Base-by-base conservation (phyloP, 2,113 vertebrate genomes). In the Porphyrio hochstetteri region DNA sequence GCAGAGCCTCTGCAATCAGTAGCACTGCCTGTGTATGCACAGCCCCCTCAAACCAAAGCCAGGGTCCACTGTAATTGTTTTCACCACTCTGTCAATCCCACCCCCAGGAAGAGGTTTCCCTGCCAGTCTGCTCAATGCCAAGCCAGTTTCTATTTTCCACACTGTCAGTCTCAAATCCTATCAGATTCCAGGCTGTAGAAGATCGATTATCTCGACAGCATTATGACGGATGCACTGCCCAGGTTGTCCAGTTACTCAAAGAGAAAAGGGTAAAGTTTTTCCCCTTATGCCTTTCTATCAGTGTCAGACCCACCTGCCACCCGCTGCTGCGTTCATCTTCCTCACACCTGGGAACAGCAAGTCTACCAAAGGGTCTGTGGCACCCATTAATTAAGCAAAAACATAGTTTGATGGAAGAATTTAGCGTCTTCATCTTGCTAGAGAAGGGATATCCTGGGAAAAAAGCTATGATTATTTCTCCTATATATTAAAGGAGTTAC, bases 91-190 rank as follows among this genome's bases (percentile, higher is more conserved):
- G 81, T 80, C 96, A 85, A 10, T 92, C 84, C 81, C 78, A 87
- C 63, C 67, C 83, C 56, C 44, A 70, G 86, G 67, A 94, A 92
- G 59, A 96, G 13, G 40, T 68, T 87, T 82, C 90, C 71, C 84
- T 74, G 82, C 93, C 91, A 92, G 78, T 33, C 84, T 35, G 35
- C 79, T 91, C 93, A 36, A 16, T 24, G 55, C 88, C 81, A 90
- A 93, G 92, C 38, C 90, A 68, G 40, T n/a, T 93, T 46, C 74
- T 55, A 38, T 95, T 97, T 95, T 94, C 95, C 93, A 95, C 79
- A 3, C 70, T 79, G 61, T 71, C 92, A 89, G 59, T 85, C 92
- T 71, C 78, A 84, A 95, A 91, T 74, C 88, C 82, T 89, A 86
- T 63, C 93, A 92, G 86, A 87, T 92, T 94, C 50, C 78, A 64